Evolutionary conservation across 2,888 invertebrate species (phyloP), one percentile per base, ranked within the genome.

Genomic region (Himalopsyche kuldschensis): DNA sequence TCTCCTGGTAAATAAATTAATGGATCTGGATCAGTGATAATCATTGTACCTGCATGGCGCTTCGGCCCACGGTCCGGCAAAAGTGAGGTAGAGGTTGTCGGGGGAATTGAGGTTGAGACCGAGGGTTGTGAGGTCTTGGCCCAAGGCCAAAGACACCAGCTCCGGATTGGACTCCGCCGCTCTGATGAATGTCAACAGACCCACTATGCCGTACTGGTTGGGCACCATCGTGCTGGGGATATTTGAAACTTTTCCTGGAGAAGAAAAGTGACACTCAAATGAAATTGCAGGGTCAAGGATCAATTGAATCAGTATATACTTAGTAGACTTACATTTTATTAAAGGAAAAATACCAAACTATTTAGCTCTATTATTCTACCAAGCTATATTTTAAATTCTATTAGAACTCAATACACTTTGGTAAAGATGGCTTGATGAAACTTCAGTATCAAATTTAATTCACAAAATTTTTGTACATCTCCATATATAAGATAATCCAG

Each of bases 201-300:
- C 99, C 87, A 99, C 98, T 93, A 99, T 99, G 88, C 99, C 99
- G 91, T 98, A 99, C 92, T 99, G 99, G 92, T 99, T 99, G 88
- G 96, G 97, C 87, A 99, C 97, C 99, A 99, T 99, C 89, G 97
- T 97, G 87, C 95, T 95, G 86, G 99, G 99, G 93, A 99, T 99
- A 92, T 99, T 98, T 90, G 98, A 97, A 89, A 99, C 98, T 93
- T 97, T 96, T 88, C 98, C 97, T 97, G 89, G 76, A 91, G 89
- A 82, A 83, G 81, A 84, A 87, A 86, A 85, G 81, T 24, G 6
- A 27, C 11, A 8, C 8, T 41, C 20, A 35, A 24, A 8, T 78
- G 24, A 27, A 47, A 15, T 15, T 15, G 24, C 6, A 78, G 17
- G 3, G n/a, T 35, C 5, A 32, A 35, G 27, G 27, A 20, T 41